A percentile compares a stretch with the other conserved stretches of the same genome.
Evolutionary conservation across 2,797 vertebrate genomes (phyloP).

Genomic region (Falco columbarius): DNA sequence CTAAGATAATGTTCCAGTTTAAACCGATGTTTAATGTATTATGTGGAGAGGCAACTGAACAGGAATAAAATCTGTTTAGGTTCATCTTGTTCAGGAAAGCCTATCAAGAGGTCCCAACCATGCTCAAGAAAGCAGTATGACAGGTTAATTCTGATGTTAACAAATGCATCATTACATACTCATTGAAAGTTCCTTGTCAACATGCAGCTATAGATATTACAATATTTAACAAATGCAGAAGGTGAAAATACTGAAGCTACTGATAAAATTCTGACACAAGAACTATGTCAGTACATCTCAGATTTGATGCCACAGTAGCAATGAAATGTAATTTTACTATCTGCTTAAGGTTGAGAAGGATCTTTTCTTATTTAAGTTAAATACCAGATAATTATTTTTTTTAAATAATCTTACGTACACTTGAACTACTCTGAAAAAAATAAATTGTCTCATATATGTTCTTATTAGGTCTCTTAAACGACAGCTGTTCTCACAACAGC

Average conservation of each 20-base stretch:
- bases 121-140: background rate
- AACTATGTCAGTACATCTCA: background rate
- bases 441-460: background rate
- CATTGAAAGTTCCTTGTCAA: background rate
- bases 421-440: background rate
- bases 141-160: background rate
- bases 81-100: background rate
- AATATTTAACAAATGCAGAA: background rate
- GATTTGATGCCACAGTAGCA: background rate
- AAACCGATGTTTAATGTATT: background rate
- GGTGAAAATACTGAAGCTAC: background rate
- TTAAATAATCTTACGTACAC: background rate
- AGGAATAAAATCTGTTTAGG: background rate
- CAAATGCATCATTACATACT: background rate
- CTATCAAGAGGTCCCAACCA: background rate
- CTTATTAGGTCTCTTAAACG: background rate
- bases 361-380: background rate
- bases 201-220: background rate
- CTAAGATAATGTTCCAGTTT: background rate
- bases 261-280: background rate
- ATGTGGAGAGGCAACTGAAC: background rate
- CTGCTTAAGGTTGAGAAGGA: background rate
- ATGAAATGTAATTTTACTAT: background rate
- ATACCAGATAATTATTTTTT: background rate
- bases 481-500: constrained; percentile 21